Evolutionary conservation across 2,797 vertebrate genomes (phyloP).

Genomic region (Urophycis tenuis): DNA sequence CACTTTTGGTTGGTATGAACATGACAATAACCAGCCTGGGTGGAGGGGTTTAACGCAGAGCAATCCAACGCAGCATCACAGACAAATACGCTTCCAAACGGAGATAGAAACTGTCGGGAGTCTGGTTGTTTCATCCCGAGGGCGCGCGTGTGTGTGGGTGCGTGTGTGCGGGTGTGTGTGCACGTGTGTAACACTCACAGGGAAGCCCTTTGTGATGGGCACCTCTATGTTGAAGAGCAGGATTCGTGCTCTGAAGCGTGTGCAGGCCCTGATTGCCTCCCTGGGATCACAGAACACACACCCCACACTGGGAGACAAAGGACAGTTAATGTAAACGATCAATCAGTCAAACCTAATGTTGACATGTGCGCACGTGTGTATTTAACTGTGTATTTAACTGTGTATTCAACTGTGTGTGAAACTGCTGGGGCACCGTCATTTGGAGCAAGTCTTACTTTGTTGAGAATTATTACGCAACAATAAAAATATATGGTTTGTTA

Average conservation of each 20-base stretch:
- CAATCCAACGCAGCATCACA: no score
- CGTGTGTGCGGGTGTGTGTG: background rate
- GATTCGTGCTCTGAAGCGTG: constrained; percentile 87
- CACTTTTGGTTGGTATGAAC: no score
- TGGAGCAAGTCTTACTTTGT: background rate
- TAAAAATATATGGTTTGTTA: background rate
- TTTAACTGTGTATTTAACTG: background rate
- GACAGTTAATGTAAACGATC: background rate
- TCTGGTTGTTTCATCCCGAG: no score
- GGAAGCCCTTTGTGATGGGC: constrained; percentile 94
- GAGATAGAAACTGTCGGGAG: no score
- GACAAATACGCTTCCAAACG: no score
- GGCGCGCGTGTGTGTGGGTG: constrained; percentile 5
- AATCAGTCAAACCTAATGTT: background rate
- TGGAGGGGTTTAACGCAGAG: no score
- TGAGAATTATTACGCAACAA: background rate
- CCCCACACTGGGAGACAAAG: constrained; percentile 73
- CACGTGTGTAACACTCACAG: constrained; percentile 71
- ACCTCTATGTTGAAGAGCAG: constrained; percentile 95
- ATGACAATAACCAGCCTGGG: no score
- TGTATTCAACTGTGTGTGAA: background rate
- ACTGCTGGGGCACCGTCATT: background rate
- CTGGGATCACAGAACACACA: constrained; percentile 91
- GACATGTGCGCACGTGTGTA: background rate
- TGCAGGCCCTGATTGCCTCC: constrained; percentile 85